Percentiles rank a stretch among this genome's conserved stretches.
Evolutionary conservation across 2,113 vertebrate genomes (phyloP).

Genomic region (Orientallactaga bullata): DNA sequence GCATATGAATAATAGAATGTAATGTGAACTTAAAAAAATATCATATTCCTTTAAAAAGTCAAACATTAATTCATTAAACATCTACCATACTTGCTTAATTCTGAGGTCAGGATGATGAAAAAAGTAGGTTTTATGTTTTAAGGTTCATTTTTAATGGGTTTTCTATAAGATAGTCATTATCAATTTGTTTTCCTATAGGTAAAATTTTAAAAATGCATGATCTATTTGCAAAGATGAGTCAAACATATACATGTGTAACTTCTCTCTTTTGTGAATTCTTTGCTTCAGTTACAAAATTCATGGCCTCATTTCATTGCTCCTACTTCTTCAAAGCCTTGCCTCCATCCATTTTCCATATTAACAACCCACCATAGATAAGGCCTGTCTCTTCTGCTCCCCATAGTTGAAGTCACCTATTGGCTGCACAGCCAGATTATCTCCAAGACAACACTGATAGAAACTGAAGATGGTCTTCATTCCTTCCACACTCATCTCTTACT

Average conservation of each 20-base stretch:
- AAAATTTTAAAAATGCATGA: conserved; percentile 17
- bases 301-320: background rate
- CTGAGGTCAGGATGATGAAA: background rate
- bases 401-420: background rate
- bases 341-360: background rate
- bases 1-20: background rate
- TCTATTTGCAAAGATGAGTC: background rate
- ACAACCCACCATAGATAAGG: background rate
- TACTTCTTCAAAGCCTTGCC: background rate
- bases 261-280: background rate
- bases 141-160: background rate
- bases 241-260: background rate
- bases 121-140: background rate
- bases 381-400: background rate
- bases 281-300: background rate
- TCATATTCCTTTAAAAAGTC: background rate
- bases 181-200: background rate
- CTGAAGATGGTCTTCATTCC: background rate
- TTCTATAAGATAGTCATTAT: background rate
- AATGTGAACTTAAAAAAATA: background rate
- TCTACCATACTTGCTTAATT: background rate
- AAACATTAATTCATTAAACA: background rate
- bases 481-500: background rate
- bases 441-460: background rate
- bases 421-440: background rate